phyloP scores from a whole-genome alignment of 2,888 invertebrate genomes.

The Leucophenga maculata region DNA sequence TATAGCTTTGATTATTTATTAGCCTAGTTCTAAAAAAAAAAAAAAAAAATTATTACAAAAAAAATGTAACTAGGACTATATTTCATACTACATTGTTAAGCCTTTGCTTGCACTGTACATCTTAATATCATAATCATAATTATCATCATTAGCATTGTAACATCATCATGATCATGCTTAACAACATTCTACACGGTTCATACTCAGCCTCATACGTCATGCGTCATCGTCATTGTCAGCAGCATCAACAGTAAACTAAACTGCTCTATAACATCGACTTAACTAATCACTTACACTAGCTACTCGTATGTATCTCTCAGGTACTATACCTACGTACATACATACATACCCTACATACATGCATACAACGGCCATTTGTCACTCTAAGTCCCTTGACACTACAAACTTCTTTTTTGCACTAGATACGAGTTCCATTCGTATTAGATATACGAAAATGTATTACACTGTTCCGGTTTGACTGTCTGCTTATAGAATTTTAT shows the following conservation, averaged over 20 bases:
- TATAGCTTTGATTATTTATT: slow-evolving; percentile 2
- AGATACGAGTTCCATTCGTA: no score
- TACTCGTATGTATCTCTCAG: no score
- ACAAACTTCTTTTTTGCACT: no score
- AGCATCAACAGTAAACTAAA: no score
- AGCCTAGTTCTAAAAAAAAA: not conserved
- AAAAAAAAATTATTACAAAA: not conserved
- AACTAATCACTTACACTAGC: no score
- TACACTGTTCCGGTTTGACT: not conserved
- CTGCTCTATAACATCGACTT: no score
- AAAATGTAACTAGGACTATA: not conserved
- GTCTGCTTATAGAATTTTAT: not conserved
- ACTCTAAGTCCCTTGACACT: no score
- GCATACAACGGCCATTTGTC: not conserved
- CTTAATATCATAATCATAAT: not conserved
- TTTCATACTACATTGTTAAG: not conserved
- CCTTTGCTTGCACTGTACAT: not conserved
- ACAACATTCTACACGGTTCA: no score
- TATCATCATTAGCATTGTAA: not conserved
- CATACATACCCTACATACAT: no score
- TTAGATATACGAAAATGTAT: slow-evolving; percentile 17
- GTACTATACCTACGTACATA: no score
- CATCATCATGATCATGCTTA: not conserved
- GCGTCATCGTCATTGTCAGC: no score
- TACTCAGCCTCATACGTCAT: no score